phyloP scores from a whole-genome alignment of 2,888 invertebrate species.

The Dorcus parallelipipedus region DNA sequence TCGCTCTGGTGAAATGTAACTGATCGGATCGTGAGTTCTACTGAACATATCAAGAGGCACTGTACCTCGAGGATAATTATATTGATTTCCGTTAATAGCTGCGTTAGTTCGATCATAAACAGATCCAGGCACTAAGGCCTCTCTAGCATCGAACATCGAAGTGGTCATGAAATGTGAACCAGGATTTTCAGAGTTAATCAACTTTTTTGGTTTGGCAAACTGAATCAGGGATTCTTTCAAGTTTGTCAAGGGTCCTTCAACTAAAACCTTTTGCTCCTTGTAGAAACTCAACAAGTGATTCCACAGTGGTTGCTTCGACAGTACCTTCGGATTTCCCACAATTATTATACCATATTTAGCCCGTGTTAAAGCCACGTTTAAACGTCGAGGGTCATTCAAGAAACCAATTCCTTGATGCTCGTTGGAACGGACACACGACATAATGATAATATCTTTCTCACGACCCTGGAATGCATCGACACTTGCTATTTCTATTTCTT shows the following conservation, averaged over 20 bases:
- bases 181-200: conserved; percentile 91
- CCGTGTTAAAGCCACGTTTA: conserved; percentile 96
- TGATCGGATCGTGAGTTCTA: conserved; percentile 83
- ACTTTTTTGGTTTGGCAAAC: conserved; percentile 94
- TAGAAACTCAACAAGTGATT: conserved; percentile 96
- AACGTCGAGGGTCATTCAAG: conserved; percentile 92
- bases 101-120: conserved; percentile 76
- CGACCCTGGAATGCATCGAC: conserved; percentile 99
- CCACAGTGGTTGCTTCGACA: conserved; percentile 98
- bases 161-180: conserved; percentile 97
- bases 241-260: conserved; percentile 96
- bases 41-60: conserved; percentile 61
- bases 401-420: conserved; percentile 99
- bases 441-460: conserved; percentile 98
- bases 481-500: conserved; percentile 98
- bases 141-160: conserved; percentile 94
- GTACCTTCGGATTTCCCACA: conserved; percentile 97
- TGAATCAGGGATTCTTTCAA: conserved; percentile 95
- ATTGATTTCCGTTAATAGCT: conserved; percentile 37
- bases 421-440: conserved; percentile 98
- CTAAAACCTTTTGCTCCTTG: conserved; percentile 94
- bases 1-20: conserved; percentile 86
- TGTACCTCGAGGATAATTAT: conserved; percentile 39
- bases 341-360: conserved; percentile 98
- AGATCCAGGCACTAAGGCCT: conserved; percentile 91